These are phyloP conservation scores for Labeo rohita DNA, from an alignment of 2,113 vertebrate species.

Conservation along the genomic window DNA sequence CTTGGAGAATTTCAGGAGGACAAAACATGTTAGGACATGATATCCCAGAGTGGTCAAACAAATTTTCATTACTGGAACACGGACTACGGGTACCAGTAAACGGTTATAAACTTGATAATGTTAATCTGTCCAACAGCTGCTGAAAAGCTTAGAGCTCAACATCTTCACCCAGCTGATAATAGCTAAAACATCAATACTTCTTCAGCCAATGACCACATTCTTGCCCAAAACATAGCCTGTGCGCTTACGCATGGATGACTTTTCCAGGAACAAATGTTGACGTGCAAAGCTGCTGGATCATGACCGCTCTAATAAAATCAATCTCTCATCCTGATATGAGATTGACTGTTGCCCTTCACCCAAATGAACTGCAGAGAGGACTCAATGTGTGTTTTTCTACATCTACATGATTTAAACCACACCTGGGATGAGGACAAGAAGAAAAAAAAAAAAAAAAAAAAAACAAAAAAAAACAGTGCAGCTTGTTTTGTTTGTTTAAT, in stretches of 20 bases:
- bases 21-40: constrained; percentile 13
- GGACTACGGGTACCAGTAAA: constrained; percentile 13
- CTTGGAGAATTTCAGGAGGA: neutral
- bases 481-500: neutral
- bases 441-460: neutral
- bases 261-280: constrained; percentile 46
- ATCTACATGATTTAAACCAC: neutral
- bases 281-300: constrained; percentile 39
- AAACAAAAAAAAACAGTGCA: neutral
- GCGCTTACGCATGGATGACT: neutral
- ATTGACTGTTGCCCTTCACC: neutral
- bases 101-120: constrained; percentile 1
- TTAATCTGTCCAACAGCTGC: constrained; percentile 16
- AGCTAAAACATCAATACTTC: constrained; percentile 37
- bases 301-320: constrained; percentile 42
- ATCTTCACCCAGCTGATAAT: constrained; percentile 38
- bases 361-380: neutral
- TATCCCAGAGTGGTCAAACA: neutral
- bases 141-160: constrained; percentile 5
- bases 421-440: neutral
- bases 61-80: neutral
- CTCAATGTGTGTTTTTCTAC: neutral
- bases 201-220: constrained; percentile 6
- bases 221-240: neutral
- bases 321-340: constrained; percentile 32